These are phyloP conservation scores for Eidolon dupreanum DNA, from an alignment of 2,797 vertebrate genomes.

Conservation along the genomic window DNA sequence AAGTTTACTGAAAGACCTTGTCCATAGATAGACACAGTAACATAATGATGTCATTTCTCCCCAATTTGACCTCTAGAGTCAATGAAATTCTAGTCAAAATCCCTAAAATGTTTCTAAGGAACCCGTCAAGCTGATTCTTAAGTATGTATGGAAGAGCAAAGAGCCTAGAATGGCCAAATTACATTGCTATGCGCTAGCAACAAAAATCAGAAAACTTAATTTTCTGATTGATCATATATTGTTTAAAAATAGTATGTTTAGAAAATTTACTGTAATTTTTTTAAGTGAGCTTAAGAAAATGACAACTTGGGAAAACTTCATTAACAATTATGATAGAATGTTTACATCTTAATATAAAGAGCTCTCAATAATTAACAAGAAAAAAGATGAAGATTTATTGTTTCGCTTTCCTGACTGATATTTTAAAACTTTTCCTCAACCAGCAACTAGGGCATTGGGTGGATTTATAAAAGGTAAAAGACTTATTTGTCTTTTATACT, in stretches of 20 bases:
- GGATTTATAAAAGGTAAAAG: background rate
- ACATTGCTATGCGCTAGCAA: no score
- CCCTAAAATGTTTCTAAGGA: background rate
- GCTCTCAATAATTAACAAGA: background rate
- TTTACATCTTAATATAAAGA: background rate
- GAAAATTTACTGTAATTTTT: background rate
- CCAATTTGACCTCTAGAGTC: background rate
- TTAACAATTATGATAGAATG: background rate
- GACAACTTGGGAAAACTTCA: background rate
- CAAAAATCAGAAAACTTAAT: no score
- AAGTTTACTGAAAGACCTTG: background rate
- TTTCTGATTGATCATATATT: background rate
- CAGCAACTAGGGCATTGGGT: conserved; percentile 3
- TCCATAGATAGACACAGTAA: background rate
- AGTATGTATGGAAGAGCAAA: background rate
- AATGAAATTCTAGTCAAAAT: background rate
- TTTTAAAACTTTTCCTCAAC: background rate
- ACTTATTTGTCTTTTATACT: conserved; percentile 62
- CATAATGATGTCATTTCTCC: background rate
- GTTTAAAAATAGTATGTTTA: background rate
- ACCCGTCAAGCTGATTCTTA: background rate
- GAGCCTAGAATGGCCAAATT: background rate
- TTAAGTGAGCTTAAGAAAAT: conserved; percentile 43
- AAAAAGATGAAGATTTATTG: background rate
- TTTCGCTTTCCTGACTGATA: conserved; percentile 19